A percentile compares a stretch with the other conserved stretches of the same genome.
phyloP scores from a whole-genome alignment of 2,888 invertebrate species.

The Luperina nickerlii region DNA sequence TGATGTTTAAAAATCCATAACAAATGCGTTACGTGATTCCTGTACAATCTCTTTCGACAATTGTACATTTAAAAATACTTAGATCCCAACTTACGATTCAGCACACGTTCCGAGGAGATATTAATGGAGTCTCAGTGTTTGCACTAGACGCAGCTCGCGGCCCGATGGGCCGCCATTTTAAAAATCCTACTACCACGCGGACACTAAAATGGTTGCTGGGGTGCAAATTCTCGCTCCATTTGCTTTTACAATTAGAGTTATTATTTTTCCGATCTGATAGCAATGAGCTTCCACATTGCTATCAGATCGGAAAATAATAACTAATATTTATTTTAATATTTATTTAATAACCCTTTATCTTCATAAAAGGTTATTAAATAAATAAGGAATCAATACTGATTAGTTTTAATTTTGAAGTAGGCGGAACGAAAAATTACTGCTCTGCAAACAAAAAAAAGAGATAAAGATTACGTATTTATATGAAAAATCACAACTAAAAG shows the following conservation, averaged over 20 bases:
- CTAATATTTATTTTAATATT: too few species aligned
- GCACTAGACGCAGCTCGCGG: slow-evolving; percentile 62
- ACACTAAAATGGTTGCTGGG: slow-evolving; percentile 43
- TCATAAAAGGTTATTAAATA: not conserved
- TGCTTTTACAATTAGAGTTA: slow-evolving; percentile 39
- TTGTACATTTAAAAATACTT: slow-evolving; percentile 70
- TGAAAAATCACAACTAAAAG: slow-evolving; percentile 46
- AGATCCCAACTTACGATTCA: slow-evolving; percentile 74
- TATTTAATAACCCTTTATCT: too few species aligned
- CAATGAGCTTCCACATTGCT: too few species aligned
- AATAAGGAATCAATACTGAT: slow-evolving; percentile 12
- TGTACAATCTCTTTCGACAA: slow-evolving; percentile 61
- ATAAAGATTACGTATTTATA: slow-evolving; percentile 22
- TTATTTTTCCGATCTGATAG: slow-evolving; percentile 5
- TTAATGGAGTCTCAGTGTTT: slow-evolving; percentile 76
- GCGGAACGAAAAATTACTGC: slow-evolving; percentile 11
- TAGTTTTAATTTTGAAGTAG: not conserved
- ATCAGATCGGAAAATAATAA: too few species aligned
- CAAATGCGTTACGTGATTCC: slow-evolving; percentile 61
- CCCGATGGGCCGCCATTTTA: slow-evolving; percentile 62
- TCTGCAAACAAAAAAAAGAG: slow-evolving; percentile 15
- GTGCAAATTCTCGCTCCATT: slow-evolving; percentile 33
- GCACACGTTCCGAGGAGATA: slow-evolving; percentile 73
- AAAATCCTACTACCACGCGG: slow-evolving; percentile 51
- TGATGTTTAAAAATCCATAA: slow-evolving; percentile 55